Percentiles rank a stretch among this genome's conserved stretches.
Evolutionary conservation across 2,113 vertebrate genomes (phyloP).

Genomic region (Gila orcuttii): DNA sequence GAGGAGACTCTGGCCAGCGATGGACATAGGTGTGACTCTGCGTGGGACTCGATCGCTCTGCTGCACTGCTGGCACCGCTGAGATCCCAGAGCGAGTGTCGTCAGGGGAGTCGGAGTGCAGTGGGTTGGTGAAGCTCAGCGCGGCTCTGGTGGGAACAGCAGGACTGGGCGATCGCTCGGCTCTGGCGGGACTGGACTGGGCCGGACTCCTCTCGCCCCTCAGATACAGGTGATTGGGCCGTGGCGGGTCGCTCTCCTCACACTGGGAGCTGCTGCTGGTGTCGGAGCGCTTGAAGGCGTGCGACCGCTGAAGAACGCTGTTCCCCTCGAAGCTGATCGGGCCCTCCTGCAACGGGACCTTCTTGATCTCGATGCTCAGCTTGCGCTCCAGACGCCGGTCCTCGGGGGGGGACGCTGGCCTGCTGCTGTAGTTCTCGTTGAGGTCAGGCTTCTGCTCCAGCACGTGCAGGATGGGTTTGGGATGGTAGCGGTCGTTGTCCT

Average conservation of each 20-base stretch:
- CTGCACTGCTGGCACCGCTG: constrained; percentile 80
- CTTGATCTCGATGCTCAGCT: constrained; percentile 95
- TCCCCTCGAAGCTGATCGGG: constrained; percentile 91
- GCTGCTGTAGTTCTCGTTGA: constrained; percentile 91
- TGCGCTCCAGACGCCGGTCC: constrained; percentile 79
- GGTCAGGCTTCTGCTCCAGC: constrained; percentile 83
- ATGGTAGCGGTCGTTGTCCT: constrained; percentile 96
- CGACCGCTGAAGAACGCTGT: constrained; percentile 80
- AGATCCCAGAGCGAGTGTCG: constrained; percentile 71
- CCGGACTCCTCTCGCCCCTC: constrained; percentile 77
- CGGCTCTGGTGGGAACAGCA: constrained; percentile 72
- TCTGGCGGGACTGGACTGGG: constrained; percentile 60
- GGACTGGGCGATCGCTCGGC: too few relatives aligned
- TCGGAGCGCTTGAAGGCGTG: constrained; percentile 87
- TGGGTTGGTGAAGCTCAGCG: constrained; percentile 95
- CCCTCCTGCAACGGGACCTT: constrained; percentile 94
- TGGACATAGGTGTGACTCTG: constrained; percentile 88
- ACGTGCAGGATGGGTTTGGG: constrained; percentile 94
- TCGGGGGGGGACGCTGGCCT: constrained; percentile 64
- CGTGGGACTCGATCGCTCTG: constrained; percentile 78
- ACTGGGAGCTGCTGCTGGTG: constrained; percentile 72
- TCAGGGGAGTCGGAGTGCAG: constrained; percentile 86
- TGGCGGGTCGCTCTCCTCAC: constrained; percentile 78
- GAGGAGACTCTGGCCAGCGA: constrained; percentile 79
- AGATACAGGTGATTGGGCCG: constrained; percentile 90